Evolutionary conservation across 2,797 vertebrate genomes (phyloP).

Genomic region (Sebastes steindachneri): DNA sequence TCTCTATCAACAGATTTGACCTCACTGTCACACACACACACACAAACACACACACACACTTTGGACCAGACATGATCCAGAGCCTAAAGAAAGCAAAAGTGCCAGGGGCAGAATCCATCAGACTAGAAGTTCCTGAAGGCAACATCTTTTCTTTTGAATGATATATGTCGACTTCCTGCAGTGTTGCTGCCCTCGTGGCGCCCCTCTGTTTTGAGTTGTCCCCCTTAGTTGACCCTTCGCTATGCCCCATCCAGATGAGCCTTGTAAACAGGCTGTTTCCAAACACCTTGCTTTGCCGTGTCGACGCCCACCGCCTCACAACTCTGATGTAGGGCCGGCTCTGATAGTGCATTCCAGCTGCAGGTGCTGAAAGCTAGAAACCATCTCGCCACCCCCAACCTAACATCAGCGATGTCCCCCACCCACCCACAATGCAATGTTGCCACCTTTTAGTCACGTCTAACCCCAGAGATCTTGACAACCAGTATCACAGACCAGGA

Average conservation of each 20-base stretch:
- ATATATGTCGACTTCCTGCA: constrained; percentile 74
- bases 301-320: constrained; percentile 79
- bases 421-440: constrained; percentile 68
- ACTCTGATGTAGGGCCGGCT: constrained; percentile 77
- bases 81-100: constrained; percentile 66
- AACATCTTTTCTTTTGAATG: constrained; percentile 63
- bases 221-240: constrained; percentile 79
- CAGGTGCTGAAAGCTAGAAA: constrained; percentile 89
- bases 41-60: constrained; percentile 2
- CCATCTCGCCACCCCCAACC: constrained; percentile 63
- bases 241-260: constrained; percentile 78
- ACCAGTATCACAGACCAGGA: constrained; percentile 64
- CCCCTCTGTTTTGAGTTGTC: constrained; percentile 79
- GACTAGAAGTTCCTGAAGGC: constrained; percentile 67
- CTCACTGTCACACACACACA: constrained; percentile 25
- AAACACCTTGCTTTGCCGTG: constrained; percentile 79
- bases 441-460: constrained; percentile 60
- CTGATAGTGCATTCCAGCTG: constrained; percentile 79
- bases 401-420: constrained; percentile 34
- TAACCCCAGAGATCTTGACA: constrained; percentile 51
- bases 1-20: constrained; percentile 62
- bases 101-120: constrained; percentile 75
- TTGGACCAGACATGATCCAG: constrained; percentile 78
- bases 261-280: constrained; percentile 86
- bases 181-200: constrained; percentile 25